These are phyloP conservation scores for Dasysyrphus albostriatus DNA, from an alignment of 2,888 invertebrate genomes.

Conservation along the genomic window DNA sequence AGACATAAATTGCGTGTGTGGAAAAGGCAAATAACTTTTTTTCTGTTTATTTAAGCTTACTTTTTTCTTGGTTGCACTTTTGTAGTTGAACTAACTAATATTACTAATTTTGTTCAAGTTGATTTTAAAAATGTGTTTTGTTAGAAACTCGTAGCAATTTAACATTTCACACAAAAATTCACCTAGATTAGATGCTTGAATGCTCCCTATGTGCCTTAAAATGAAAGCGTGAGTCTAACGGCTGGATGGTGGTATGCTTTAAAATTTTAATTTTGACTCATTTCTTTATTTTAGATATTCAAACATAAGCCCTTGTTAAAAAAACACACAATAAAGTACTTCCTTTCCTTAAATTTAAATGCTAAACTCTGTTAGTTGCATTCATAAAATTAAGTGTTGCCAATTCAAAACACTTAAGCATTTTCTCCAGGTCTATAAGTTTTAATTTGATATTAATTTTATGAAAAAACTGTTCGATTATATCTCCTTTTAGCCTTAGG, in stretches of 20 bases:
- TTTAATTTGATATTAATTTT: background rate
- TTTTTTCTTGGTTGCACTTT: constrained; percentile 64
- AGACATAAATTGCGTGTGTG: constrained; percentile 56
- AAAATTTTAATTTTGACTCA: background rate
- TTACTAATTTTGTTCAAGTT: background rate
- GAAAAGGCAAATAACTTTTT: constrained; percentile 75
- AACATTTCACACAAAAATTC: constrained; percentile 1
- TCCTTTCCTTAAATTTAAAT: background rate
- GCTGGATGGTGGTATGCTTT: constrained; percentile 34
- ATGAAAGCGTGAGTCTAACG: background rate
- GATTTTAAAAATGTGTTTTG: constrained; percentile 12
- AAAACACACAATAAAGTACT: background rate
- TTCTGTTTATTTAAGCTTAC: constrained; percentile 32
- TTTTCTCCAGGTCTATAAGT: no score
- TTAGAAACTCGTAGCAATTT: background rate
- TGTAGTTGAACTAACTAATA: constrained; percentile 29
- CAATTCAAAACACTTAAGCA: background rate
- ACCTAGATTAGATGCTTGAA: constrained; percentile 12
- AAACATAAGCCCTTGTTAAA: background rate
- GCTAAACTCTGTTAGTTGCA: no score
- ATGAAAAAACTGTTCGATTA: no score
- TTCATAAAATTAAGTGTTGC: background rate
- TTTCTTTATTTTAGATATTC: background rate
- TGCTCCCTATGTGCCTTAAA: background rate
- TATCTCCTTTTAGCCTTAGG: no score